These are phyloP conservation scores for Solenodon paradoxus DNA, from an alignment of 2,113 vertebrate species.

Conservation along the genomic window DNA sequence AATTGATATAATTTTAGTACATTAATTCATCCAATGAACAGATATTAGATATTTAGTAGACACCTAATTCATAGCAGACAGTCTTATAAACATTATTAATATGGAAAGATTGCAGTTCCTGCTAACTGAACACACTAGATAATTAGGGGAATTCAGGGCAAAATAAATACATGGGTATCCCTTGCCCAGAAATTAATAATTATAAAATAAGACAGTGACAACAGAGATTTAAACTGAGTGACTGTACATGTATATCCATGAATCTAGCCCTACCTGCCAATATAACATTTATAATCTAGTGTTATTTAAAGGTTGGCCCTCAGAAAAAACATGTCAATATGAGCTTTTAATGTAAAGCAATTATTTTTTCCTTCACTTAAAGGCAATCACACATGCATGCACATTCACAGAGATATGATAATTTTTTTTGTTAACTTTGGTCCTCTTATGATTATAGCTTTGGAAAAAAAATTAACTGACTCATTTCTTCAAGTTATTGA, in stretches of 20 bases:
- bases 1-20: background rate
- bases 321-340: background rate
- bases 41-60: background rate
- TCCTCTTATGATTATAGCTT: background rate
- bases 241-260: too few species aligned
- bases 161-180: background rate
- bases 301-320: background rate
- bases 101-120: background rate
- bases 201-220: background rate
- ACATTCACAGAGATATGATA: background rate
- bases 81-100: background rate
- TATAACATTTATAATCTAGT: background rate
- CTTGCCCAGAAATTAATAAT: background rate
- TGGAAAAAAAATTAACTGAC: background rate
- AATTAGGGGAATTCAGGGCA: background rate
- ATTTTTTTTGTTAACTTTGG: background rate
- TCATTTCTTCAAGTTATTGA: background rate
- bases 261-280: background rate
- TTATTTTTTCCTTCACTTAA: background rate
- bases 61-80: background rate
- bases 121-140: background rate
- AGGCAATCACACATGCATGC: background rate
- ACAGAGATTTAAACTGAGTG: background rate
- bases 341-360: background rate
- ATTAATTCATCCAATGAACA: background rate